Percentiles rank a stretch among this genome's conserved stretches.
Evolutionary conservation across 2,113 vertebrate genomes (phyloP).

Genomic region (Cyanistes caeruleus): DNA sequence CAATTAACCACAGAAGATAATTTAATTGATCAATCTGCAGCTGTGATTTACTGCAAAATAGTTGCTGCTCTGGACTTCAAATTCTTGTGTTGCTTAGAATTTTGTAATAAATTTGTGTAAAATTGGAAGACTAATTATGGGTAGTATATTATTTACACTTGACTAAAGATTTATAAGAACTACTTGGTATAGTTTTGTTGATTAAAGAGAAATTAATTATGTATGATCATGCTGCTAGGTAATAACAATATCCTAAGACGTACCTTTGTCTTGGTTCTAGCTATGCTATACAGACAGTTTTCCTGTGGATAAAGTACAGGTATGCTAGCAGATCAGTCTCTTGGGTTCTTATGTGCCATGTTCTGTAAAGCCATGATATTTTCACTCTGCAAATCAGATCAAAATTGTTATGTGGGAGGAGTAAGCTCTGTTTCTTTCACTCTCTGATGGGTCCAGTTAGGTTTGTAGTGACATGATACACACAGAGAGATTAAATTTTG

Average conservation of each 20-base stretch:
- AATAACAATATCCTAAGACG: not conserved
- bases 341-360: not conserved
- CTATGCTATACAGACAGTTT: not conserved
- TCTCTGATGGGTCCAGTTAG: not conserved
- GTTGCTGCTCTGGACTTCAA: not conserved
- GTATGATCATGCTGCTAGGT: not conserved
- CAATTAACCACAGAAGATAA: not conserved
- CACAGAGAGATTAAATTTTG: not conserved
- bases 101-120: not conserved
- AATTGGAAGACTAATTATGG: not conserved
- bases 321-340: not conserved
- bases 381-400: not conserved
- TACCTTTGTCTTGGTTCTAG: not conserved
- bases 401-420: not conserved
- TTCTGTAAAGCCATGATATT: not conserved
- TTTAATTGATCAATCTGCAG: not conserved
- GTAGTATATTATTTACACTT: not conserved
- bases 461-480: not conserved
- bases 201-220: not conserved
- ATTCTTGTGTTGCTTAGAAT: not conserved
- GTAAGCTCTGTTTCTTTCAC: not conserved
- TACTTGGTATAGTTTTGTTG: not conserved
- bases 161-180: not conserved
- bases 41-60: not conserved
- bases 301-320: not conserved